A percentile compares a stretch with the other conserved stretches of the same genome.
Conservation (phyloP, 1,140 invertebrate genomes). For the Leptinotarsa lineolata region DNA sequence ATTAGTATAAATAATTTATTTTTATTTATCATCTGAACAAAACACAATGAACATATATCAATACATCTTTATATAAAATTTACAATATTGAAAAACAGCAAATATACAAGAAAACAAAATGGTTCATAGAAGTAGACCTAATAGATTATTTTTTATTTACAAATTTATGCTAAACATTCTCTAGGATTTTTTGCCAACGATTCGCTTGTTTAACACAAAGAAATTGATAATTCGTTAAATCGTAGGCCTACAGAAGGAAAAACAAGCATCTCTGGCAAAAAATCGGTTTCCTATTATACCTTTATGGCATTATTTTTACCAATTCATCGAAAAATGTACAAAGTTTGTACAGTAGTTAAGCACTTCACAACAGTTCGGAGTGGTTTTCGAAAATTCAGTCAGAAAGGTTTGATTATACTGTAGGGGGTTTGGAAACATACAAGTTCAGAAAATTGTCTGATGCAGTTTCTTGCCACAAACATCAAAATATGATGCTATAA, state of each 20-base stretch:
- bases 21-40: conserved; percentile 10
- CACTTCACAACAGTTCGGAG: background rate
- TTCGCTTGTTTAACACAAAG: background rate
- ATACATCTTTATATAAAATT: conserved; percentile 21
- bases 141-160: conserved; percentile 15
- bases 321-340: background rate
- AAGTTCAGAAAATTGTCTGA: too few relatives aligned
- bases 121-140: conserved; percentile 7
- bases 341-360: conserved; percentile 1
- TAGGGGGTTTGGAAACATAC: too few relatives aligned
- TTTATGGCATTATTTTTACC: background rate
- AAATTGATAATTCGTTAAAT: background rate
- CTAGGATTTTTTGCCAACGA: background rate
- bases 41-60: conserved; percentile 19
- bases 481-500: too few relatives aligned
- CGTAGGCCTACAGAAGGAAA: background rate
- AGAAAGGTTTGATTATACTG: too few relatives aligned
- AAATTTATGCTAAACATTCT: conserved; percentile 12
- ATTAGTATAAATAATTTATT: conserved; percentile 22
- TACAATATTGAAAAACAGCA: conserved; percentile 19
- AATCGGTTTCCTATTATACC: background rate
- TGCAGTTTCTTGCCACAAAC: too few relatives aligned
- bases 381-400: too few relatives aligned
- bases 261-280: background rate
- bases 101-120: background rate